Evolutionary conservation across 2,888 invertebrate species (phyloP).

Genomic region (Entomobrya proxima): DNA sequence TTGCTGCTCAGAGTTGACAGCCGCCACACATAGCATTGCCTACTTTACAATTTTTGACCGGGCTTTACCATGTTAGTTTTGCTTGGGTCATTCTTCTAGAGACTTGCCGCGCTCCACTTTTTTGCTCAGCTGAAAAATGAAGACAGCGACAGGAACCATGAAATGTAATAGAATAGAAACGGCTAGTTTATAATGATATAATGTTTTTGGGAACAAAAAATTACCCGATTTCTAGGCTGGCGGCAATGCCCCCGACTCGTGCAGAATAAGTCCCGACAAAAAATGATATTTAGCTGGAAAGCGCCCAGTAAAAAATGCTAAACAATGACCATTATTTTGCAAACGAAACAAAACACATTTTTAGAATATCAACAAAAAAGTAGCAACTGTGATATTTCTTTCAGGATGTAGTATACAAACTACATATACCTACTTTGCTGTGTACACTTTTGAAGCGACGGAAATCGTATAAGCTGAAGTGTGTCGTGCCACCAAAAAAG

Average conservation of each 20-base stretch:
- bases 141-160: slow-evolving; percentile 7
- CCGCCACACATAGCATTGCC: neutral
- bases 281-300: neutral
- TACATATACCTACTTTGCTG: neutral
- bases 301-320: neutral
- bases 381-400: neutral
- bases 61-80: neutral
- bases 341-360: neutral
- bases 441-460: neutral
- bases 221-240: neutral
- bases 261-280: neutral
- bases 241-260: slow-evolving; percentile 32
- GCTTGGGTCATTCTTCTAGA: neutral
- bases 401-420: neutral
- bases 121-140: slow-evolving; percentile 19
- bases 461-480: slow-evolving; percentile 27
- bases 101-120: neutral
- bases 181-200: neutral
- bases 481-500: slow-evolving; percentile 26
- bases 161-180: neutral
- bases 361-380: neutral
- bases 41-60: neutral
- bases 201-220: neutral
- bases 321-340: neutral
- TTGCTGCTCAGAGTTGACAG: neutral